phyloP scores from a whole-genome alignment of 2,888 invertebrate genomes.

The Limnephilus marmoratus region DNA sequence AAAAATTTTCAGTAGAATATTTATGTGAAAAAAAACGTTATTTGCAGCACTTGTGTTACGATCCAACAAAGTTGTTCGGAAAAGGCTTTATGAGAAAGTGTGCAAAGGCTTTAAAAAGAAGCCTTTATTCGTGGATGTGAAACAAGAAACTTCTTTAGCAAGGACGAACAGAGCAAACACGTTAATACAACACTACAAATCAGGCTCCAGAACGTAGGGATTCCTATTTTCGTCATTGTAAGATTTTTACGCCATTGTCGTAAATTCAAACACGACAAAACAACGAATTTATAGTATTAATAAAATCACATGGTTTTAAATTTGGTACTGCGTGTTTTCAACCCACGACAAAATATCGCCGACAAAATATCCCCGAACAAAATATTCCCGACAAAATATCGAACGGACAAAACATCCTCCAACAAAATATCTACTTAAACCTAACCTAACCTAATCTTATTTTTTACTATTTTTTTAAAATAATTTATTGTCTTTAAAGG shows the following conservation, averaged over 20 bases:
- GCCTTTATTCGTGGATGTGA: not conserved
- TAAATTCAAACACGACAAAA: not conserved
- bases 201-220: not conserved
- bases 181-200: not conserved
- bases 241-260: not conserved
- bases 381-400: no score
- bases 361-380: no score
- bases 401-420: no score
- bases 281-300: not conserved
- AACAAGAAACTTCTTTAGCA: not conserved
- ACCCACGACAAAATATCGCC: no score
- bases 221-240: not conserved
- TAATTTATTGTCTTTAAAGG: no score
- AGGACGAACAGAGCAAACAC: not conserved
- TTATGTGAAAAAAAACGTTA: not conserved
- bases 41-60: not conserved
- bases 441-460: no score
- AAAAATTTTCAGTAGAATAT: no score
- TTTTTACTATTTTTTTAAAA: no score
- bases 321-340: not conserved
- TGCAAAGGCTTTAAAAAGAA: not conserved
- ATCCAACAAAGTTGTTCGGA: not conserved
- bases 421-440: no score
- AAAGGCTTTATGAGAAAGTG: not conserved
- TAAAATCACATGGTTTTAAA: not conserved